Base-by-base conservation (phyloP, 1,140 invertebrate species). In the Brachionus koreanus region DNA sequence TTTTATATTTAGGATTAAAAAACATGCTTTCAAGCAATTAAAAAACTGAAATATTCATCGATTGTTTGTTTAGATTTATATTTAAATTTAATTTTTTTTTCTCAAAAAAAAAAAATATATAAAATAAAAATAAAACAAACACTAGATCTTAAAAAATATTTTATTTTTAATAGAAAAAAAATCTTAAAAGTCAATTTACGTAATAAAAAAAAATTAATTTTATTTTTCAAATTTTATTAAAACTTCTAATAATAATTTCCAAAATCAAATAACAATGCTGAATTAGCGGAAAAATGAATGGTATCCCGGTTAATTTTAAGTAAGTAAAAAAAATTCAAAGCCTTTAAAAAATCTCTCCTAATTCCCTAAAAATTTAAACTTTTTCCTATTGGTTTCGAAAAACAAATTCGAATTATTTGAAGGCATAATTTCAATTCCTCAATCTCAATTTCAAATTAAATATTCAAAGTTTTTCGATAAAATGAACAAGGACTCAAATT, bases 41-140 rank as follows among this genome's bases (percentile, higher is more conserved):
- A 57, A 57, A 57, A 57, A 57, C 49, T 57, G 49, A 57, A 57
- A 57, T 57, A 57, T 57, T 57, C 49, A 25, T 57, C 49, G 49
- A 57, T 57, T 57, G 49, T 57, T 57, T 57, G 49, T 57, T 57
- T 57, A 57, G 49, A 57, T 23, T 57, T 57, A 57, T 19, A 9
- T 57, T 57, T 57, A 57, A 57, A 42, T 42, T 42, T 42, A 42
- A 42, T 42, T 57, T 57, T 57, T 57, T 57, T 57, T 23, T 57
- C 7, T 19, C 19, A 16, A 19, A n/a, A 57, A 57, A 57, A 42
- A 57, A 52, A 52, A n/a, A n/a, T n/a, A 29, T 29, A 29, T 29
- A 29, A 29, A 29, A 29, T 29, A 29, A 29, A 29, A 29, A 29
- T 29, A 29, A 29, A 29, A 29, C 9, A 57, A 57, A 57, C 49